Conservation (phyloP, 2,888 invertebrate genomes). For the Hipparchia semele region DNA sequence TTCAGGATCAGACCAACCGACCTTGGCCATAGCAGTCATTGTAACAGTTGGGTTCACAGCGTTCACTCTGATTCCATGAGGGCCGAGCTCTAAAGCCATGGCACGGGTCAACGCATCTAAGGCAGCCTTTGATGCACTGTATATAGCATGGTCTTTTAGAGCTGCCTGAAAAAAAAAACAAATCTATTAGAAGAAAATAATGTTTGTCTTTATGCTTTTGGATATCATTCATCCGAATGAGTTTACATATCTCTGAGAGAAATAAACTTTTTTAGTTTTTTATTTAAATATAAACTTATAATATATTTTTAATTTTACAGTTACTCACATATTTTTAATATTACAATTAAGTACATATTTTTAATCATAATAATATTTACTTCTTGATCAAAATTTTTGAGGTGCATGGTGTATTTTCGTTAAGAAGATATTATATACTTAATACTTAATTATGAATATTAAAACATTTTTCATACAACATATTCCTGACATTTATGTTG, state of each 20-base stretch:
- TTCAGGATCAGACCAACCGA: constrained; percentile 93
- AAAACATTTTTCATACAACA: neutral
- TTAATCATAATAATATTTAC: too few species aligned
- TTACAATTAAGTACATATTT: too few species aligned
- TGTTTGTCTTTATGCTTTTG: too few species aligned
- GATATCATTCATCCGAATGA: too few species aligned
- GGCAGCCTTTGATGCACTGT: constrained; percentile 95
- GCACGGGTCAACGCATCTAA: constrained; percentile 92
- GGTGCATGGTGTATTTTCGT: too few species aligned
- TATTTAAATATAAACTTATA: too few species aligned
- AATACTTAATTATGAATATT: neutral
- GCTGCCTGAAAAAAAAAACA: constrained; percentile 77
- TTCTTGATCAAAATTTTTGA: too few species aligned
- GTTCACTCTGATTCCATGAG: constrained; percentile 93
- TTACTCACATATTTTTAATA: too few species aligned
- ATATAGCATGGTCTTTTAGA: constrained; percentile 89
- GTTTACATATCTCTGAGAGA: too few species aligned
- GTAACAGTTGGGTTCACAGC: constrained; percentile 97
- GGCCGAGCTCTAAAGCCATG: constrained; percentile 94
- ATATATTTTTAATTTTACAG: too few species aligned
- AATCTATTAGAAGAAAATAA: neutral
- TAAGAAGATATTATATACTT: neutral
- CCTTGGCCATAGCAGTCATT: constrained; percentile 94
- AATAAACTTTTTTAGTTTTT: too few species aligned
- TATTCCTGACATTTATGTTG: too few species aligned